Evolutionary conservation across 2,113 vertebrate genomes (phyloP), one percentile per base, ranked within the genome.

Genomic region (Notiomystis cincta): DNA sequence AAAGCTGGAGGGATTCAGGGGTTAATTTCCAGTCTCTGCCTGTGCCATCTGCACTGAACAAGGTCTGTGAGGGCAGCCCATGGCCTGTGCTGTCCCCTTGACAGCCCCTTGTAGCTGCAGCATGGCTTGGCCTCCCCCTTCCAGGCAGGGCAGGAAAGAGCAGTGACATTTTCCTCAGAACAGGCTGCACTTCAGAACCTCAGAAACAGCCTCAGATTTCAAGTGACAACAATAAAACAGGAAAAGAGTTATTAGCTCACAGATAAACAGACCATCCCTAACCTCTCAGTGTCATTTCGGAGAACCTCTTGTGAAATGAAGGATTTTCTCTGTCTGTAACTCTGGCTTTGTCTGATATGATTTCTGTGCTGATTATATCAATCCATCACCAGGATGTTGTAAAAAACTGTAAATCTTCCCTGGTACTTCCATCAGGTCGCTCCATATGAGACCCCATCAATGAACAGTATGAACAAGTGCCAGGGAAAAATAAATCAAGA

Each of bases 401-500:
- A 70, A 71, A 81, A 90, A 38, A 1, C 44, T 40, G 72, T 71
- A 92, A 94, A 90, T 93, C 80, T 92, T 90, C 53, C 44, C 56
- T 50, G 37, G 56, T 83, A 6, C 25, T 89, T 83, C 92, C 48
- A 61, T 75, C 6, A 7, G 72, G 51, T 95, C 45, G 8, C 45
- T 27, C 64, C 22, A 15, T 80, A 42, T 56, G 51, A 93, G 85
- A 93, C 82, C 93, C 71, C 51, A 37, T 94, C 87, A 88, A 35
- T 65, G 58, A 71, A 44, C 56, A 82, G 44, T 27, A 60, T 75
- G 82, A 90, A 69, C 70, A 93, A 80, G 25, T 77, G 44, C 60
- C 79, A 89, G 71, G 37, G 72, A 86, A 90, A 87, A 87, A 92
- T 95, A 96, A 93, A 96, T 96, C 91, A 92, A 38, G 44, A 60